Conservation (phyloP, 2,797 vertebrate genomes). For the Orestias chungarensis region DNA sequence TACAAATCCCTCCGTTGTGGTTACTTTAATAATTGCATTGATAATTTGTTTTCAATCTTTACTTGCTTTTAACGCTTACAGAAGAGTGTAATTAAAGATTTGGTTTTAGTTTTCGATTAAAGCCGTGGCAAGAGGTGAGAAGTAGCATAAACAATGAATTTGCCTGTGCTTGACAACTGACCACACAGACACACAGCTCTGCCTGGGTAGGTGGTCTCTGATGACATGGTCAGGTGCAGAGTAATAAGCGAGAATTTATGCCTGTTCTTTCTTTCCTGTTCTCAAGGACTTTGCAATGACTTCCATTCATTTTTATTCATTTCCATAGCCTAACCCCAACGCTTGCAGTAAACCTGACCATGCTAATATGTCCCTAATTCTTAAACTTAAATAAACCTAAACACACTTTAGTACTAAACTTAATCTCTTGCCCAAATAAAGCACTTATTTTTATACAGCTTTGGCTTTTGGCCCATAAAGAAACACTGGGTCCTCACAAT, state of each 20-base stretch:
- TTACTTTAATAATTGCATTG: constrained; percentile 16
- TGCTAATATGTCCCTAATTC: no score
- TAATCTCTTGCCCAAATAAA: no score
- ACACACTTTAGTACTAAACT: no score
- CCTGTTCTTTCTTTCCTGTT: constrained; percentile 34
- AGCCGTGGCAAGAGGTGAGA: constrained; percentile 45
- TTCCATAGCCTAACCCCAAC: no score
- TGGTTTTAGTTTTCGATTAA: constrained; percentile 10
- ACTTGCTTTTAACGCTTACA: constrained; percentile 15
- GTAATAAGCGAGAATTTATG: constrained; percentile 42
- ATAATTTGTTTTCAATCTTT: constrained; percentile 8
- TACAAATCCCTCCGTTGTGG: constrained; percentile 13
- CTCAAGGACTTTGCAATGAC: constrained; percentile 27
- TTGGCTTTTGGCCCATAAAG: no score
- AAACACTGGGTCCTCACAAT: no score
- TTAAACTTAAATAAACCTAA: no score
- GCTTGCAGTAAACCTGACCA: no score
- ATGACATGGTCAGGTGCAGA: constrained; percentile 55
- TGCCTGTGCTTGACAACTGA: constrained; percentile 17
- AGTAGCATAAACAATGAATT: constrained; percentile 39
- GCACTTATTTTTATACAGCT: no score
- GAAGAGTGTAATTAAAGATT: constrained; percentile 5
- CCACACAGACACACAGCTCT: constrained; percentile 19
- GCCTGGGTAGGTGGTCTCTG: constrained; percentile 65
- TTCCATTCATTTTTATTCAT: no score